A percentile compares a stretch with the other conserved stretches of the same genome.
These are phyloP conservation scores for Gobio occitaniae DNA, from an alignment of 2,797 vertebrate genomes.

Conservation along the genomic window DNA sequence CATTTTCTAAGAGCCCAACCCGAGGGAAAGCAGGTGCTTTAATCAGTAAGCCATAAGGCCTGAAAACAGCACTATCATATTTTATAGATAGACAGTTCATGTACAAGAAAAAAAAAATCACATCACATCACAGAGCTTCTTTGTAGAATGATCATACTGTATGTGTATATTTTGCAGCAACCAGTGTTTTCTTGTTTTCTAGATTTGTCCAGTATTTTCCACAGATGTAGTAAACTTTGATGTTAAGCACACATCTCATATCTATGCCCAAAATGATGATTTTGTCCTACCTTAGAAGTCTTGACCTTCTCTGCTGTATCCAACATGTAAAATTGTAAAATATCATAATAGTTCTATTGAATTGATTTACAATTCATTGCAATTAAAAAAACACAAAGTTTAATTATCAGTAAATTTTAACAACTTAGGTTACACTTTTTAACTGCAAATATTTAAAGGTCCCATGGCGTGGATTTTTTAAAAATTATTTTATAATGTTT, in stretches of 20 bases:
- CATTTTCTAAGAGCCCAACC: not conserved
- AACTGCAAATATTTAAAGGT: not conserved
- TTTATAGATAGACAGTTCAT: not conserved
- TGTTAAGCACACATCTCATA: not conserved
- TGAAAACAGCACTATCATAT: slow-evolving; percentile 1
- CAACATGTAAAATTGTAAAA: slow-evolving; percentile 11
- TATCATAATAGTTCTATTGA: not conserved
- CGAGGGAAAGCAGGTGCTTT: not conserved
- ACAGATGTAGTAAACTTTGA: not conserved
- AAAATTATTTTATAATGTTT: too few species aligned
- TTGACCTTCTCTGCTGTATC: not conserved
- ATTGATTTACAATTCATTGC: not conserved
- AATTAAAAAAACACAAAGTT: not conserved
- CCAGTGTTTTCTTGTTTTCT: not conserved
- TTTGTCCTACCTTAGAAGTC: not conserved
- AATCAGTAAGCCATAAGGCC: slow-evolving; percentile 2
- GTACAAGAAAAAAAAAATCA: not conserved
- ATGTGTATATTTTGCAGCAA: not conserved
- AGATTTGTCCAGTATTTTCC: not conserved
- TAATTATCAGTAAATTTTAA: not conserved
- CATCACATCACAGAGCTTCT: not conserved
- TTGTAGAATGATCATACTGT: not conserved
- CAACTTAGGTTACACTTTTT: not conserved
- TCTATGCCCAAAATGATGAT: not conserved
- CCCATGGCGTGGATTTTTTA: too few species aligned